Evolutionary conservation across 2,113 vertebrate genomes (phyloP), one percentile per base, ranked within the genome.

Genomic region (Gymnobelideus leadbeateri): DNA sequence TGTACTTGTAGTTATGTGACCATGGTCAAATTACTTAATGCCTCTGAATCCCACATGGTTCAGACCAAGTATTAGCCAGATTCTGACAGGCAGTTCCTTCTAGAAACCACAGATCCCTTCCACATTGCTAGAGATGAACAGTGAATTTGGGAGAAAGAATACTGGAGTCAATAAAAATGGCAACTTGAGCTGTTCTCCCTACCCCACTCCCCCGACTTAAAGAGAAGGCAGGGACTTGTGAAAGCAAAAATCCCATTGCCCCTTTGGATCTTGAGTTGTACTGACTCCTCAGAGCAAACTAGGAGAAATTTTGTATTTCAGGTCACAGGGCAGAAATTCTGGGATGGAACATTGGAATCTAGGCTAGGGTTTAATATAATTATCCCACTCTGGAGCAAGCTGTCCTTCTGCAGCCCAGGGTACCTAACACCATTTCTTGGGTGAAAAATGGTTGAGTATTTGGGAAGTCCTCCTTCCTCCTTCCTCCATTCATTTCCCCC

Each of bases 141-240:
- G 52, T 95, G 46, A 95, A 93, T 89, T 2, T 91, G 94, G 90
- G 43, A 84, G 54, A 93, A 19, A 53, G 92, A 91, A 95, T 94
- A 92, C 7, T 91, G 94, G 92, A 90, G 24, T 31, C 89, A 93
- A 68, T 91, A 89, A 8, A 89, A 89, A 95, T 92, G 50, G 93
- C 90, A 96, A 94, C 5, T 50, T 94, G 37, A 43, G 19, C 19
- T 7, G 43, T 84, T 43, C 2, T 84, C n/a, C n/a, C 68, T 43
- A n/a, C n/a, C n/a, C n/a, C n/a, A 43, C 68, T 43, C 28, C 25
- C 8, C 57, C 61, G 3, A 51, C 51, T 43, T 43, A 84, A 84
- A 84, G n/a, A 84, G 37, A 84, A 23, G 31, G 37, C 61, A 68
- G 31, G 61, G 61, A 77, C 37, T 16, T 77, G 37, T n/a, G 37